Percentiles rank a stretch among this genome's conserved stretches.
These are phyloP conservation scores for Tragelaphus scriptus DNA, from an alignment of 2,113 vertebrate species.

Conservation along the genomic window DNA sequence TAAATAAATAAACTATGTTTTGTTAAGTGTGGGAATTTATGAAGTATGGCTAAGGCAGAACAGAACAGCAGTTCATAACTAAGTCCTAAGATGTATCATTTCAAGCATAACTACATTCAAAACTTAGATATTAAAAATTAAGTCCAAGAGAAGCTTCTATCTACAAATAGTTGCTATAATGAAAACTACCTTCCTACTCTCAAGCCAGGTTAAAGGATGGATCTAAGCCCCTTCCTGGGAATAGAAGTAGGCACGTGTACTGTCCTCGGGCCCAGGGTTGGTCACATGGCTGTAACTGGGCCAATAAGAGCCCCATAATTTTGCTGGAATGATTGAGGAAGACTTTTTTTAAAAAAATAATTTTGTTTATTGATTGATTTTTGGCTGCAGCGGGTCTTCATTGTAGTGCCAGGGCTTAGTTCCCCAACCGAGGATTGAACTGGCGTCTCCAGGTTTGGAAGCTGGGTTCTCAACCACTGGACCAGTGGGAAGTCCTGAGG, in stretches of 20 bases:
- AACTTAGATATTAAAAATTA: background rate
- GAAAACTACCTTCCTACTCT: background rate
- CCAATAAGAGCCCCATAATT: background rate
- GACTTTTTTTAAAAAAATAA: background rate
- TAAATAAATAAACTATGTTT: background rate
- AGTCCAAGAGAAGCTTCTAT: background rate
- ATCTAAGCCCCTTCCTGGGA: background rate
- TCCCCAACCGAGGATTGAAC: background rate
- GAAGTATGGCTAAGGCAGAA: background rate
- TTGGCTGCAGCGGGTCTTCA: background rate
- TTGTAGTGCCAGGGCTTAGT: background rate
- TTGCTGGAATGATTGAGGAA: background rate
- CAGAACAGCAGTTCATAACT: background rate
- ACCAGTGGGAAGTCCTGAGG: background rate
- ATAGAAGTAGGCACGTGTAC: background rate
- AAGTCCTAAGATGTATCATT: background rate
- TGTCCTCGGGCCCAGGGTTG: background rate
- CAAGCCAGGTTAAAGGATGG: background rate
- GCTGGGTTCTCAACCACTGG: background rate
- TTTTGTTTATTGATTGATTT: background rate
- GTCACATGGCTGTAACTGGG: background rate
- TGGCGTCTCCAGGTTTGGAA: accelerated
- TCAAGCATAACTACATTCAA: background rate
- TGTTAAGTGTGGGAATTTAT: background rate
- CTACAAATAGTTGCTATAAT: background rate